Conservation (phyloP, 1,140 invertebrate genomes). For the Panagrolaimus sp. region DNA sequence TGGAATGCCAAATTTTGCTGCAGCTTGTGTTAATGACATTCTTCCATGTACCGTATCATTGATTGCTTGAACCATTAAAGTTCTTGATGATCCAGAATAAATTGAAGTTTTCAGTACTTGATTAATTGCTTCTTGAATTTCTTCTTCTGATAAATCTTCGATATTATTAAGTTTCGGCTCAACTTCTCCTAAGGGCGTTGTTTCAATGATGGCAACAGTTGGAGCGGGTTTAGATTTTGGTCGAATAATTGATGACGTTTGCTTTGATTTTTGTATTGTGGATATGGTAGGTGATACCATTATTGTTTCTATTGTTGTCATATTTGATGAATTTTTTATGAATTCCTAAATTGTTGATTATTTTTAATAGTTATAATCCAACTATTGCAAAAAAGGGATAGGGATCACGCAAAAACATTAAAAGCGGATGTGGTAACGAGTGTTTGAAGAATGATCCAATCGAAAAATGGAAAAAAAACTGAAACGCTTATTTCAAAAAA, state of each 20-base stretch:
- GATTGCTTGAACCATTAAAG: constrained; percentile 3
- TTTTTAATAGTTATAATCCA: background rate
- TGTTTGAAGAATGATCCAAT: background rate
- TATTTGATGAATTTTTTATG: background rate
- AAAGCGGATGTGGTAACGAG: background rate
- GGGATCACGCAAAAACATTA: background rate
- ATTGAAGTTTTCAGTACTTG: constrained; percentile 6
- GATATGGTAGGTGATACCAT: background rate
- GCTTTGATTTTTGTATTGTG: background rate
- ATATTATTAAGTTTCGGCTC: background rate
- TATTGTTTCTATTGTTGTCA: background rate
- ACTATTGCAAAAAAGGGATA: too few relatives aligned
- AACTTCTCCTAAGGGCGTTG: background rate
- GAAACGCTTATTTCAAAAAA: constrained; percentile 1
- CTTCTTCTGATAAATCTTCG: constrained; percentile 3
- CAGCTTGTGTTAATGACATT: constrained; percentile 10
- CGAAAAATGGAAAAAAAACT: background rate
- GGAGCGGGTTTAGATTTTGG: background rate
- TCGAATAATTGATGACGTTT: background rate
- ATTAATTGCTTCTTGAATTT: constrained; percentile 6
- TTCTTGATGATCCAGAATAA: background rate
- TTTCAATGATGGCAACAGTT: constrained; percentile 3
- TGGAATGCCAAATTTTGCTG: constrained; percentile 3
- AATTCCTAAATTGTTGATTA: background rate
- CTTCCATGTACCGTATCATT: constrained; percentile 1